Percentiles rank a stretch among this genome's conserved stretches.
These are phyloP conservation scores for Labeo rohita DNA, from an alignment of 2,113 vertebrate genomes.

Conservation along the genomic window DNA sequence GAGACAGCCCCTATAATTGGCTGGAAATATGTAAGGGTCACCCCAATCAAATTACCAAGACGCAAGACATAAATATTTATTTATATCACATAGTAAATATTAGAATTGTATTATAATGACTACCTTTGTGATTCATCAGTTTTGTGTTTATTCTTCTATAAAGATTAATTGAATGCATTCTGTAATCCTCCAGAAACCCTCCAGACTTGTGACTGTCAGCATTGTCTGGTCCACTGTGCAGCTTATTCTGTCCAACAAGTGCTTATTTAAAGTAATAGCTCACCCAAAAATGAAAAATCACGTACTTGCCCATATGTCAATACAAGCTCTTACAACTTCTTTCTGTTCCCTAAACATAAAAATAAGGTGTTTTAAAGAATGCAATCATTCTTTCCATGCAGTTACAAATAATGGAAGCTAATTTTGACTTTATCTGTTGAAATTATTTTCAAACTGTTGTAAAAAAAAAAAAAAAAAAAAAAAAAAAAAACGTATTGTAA, in stretches of 20 bases:
- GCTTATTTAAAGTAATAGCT: conserved; percentile 3
- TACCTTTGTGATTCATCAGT: not conserved
- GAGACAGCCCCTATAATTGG: conserved; percentile 38
- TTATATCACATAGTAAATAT: not conserved
- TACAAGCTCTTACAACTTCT: not conserved
- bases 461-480: not conserved
- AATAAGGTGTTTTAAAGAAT: not conserved
- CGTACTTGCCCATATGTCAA: not conserved
- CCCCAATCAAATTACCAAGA: not conserved
- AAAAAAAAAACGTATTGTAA: not conserved
- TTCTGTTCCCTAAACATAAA: not conserved
- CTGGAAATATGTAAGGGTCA: conserved; percentile 6
- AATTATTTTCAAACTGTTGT: not conserved
- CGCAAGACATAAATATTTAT: not conserved
- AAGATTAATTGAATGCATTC: not conserved
- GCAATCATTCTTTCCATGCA: not conserved
- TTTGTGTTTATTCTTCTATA: not conserved
- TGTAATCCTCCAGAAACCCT: not conserved
- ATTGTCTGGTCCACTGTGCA: not conserved
- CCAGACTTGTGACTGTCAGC: not conserved
- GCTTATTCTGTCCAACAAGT: not conserved
- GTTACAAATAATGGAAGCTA: not conserved
- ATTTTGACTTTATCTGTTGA: not conserved
- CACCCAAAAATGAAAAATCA: not conserved
- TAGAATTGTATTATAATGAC: not conserved